A percentile compares a stretch with the other conserved stretches of the same genome.
These are phyloP conservation scores for Gasterosteus aculeatus DNA, from an alignment of 2,113 vertebrate species.

Conservation along the genomic window DNA sequence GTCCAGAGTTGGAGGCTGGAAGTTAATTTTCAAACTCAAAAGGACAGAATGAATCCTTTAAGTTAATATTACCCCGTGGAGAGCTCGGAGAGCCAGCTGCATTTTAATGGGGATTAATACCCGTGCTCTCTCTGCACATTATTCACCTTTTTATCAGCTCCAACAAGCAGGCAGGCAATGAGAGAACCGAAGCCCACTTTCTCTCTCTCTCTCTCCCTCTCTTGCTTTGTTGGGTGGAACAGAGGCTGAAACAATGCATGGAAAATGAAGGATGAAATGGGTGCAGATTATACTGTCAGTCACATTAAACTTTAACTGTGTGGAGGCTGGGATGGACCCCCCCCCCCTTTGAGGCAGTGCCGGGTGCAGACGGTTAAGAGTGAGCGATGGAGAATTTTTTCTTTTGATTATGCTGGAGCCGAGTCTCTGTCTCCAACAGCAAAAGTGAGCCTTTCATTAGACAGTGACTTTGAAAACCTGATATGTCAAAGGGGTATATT, in stretches of 20 bases:
- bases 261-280: conserved; percentile 71
- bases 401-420: conserved; percentile 68
- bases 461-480: conserved; percentile 42
- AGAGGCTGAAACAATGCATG: conserved; percentile 68
- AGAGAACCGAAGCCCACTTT: conserved; percentile 46
- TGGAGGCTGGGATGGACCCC: conserved; percentile 55
- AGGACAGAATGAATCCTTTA: conserved; percentile 78
- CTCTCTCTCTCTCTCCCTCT: conserved; percentile 56
- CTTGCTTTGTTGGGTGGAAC: conserved; percentile 68
- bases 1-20: conserved; percentile 26
- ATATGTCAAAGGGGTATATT: conserved; percentile 49
- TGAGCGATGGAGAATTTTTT: conserved; percentile 39
- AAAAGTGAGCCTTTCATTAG: conserved; percentile 59
- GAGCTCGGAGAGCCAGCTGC: conserved; percentile 68
- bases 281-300: conserved; percentile 66
- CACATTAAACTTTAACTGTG: conserved; percentile 68
- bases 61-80: conserved; percentile 78
- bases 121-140: conserved; percentile 63
- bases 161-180: conserved; percentile 64
- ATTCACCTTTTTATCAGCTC: conserved; percentile 79
- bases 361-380: conserved; percentile 50
- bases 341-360: conserved; percentile 40
- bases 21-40: conserved; percentile 76
- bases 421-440: conserved; percentile 41
- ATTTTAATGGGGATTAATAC: conserved; percentile 80